These are phyloP conservation scores for Pollenia griseotomentosa DNA, from an alignment of 2,888 invertebrate genomes.

Conservation along the genomic window DNA sequence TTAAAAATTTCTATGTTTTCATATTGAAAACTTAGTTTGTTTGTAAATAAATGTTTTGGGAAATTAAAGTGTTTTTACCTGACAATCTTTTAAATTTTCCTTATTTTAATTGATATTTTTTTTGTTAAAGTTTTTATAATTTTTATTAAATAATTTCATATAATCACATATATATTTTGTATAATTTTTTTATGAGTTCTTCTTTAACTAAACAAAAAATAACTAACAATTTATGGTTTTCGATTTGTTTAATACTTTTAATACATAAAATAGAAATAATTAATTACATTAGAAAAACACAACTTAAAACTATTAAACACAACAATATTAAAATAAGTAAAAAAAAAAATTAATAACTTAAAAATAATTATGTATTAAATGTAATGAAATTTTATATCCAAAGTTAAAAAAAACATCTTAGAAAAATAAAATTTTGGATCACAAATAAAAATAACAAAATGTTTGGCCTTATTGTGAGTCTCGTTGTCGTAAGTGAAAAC, in stretches of 20 bases:
- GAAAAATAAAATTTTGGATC: background rate
- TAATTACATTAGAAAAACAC: conserved; percentile 19
- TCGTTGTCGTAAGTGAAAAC: no score
- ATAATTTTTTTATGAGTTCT: conserved; percentile 3
- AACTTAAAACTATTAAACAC: conserved; percentile 42
- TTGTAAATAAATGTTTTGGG: no score
- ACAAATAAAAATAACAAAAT: no score
- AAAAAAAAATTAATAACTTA: conserved; percentile 40
- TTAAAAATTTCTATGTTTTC: no score
- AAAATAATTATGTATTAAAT: background rate
- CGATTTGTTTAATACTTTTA: conserved; percentile 26
- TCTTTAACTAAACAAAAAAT: conserved; percentile 21
- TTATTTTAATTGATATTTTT: background rate
- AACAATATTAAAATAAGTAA: conserved; percentile 38
- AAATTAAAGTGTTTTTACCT: no score
- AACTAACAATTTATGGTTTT: conserved; percentile 26
- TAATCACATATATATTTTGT: conserved; percentile 50
- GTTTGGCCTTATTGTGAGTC: no score
- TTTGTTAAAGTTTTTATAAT: background rate
- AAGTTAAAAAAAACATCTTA: conserved; percentile 1
- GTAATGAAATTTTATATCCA: background rate
- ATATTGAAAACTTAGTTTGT: no score
- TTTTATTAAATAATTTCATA: conserved; percentile 58
- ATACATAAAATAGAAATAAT: conserved; percentile 34
- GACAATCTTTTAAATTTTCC: no score